Evolutionary conservation across 64 coral and sea anemone species (phyloP).

Genomic region (Pocillopora verrucosa): DNA sequence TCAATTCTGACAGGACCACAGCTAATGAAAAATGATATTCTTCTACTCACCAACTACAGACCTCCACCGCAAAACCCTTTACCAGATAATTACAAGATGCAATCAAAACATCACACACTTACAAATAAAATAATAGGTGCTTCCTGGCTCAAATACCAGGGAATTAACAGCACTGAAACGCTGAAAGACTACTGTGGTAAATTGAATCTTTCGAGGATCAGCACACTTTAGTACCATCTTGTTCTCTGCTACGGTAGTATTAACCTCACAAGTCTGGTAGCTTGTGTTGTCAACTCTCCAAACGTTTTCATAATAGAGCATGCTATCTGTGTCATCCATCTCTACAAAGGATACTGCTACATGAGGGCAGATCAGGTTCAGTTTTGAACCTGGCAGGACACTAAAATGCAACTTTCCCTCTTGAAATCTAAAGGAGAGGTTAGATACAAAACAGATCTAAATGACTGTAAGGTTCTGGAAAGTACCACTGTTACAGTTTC

Average conservation of each 20-base stretch:
- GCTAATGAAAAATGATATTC: no score
- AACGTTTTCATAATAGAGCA: background rate
- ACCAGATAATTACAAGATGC: no score
- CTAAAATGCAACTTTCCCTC: background rate
- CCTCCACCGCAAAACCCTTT: no score
- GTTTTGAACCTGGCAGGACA: background rate
- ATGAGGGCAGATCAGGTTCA: no score
- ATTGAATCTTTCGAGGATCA: background rate
- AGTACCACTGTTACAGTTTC: no score
- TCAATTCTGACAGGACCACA: no score
- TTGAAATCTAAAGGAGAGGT: no score
- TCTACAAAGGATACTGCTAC: no score
- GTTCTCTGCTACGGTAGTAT: background rate
- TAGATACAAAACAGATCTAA: no score
- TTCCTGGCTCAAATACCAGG: background rate
- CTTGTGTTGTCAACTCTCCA: slow-evolving; percentile 5
- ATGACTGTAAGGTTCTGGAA: no score
- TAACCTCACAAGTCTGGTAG: background rate
- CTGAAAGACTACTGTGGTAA: background rate
- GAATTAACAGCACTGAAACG: background rate
- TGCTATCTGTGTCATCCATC: no score
- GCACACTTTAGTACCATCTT: background rate
- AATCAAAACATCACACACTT: background rate
- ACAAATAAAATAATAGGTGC: slow-evolving; percentile 25
- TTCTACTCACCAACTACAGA: no score